A percentile compares a stretch with the other conserved stretches of the same genome.
These are phyloP conservation scores for Channa maculata DNA, from an alignment of 2,113 vertebrate genomes.

Conservation along the genomic window DNA sequence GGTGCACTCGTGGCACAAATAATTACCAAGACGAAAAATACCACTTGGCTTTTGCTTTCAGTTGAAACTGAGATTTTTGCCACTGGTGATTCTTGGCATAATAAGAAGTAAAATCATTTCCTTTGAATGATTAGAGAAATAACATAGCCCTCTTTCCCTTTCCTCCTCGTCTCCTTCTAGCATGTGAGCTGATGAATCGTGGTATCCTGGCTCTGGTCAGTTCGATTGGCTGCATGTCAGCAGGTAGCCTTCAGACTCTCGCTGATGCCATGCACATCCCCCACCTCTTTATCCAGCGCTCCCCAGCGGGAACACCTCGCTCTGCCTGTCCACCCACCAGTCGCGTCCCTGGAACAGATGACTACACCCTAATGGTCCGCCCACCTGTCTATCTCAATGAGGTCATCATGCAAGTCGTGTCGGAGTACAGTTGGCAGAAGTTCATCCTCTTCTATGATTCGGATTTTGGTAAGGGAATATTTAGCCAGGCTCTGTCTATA, in stretches of 20 bases:
- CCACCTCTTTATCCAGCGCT: slow-evolving; percentile 96
- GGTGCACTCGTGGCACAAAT: slow-evolving; percentile 9
- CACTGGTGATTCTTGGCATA: neutral
- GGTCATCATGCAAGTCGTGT: slow-evolving; percentile 95
- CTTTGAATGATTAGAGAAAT: slow-evolving; percentile 17
- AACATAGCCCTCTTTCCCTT: slow-evolving; percentile 3
- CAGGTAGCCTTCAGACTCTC: slow-evolving; percentile 93
- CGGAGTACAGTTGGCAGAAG: slow-evolving; percentile 98
- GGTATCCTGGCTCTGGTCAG: slow-evolving; percentile 98
- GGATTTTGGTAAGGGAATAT: slow-evolving; percentile 88
- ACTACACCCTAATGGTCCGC: slow-evolving; percentile 97
- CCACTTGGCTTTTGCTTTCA: neutral
- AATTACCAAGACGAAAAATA: slow-evolving; percentile 4
- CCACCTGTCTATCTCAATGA: slow-evolving; percentile 96
- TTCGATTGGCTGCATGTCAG: slow-evolving; percentile 97
- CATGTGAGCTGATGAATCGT: slow-evolving; percentile 98
- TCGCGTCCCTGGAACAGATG: slow-evolving; percentile 87
- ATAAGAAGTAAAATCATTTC: neutral
- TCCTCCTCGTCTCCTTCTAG: slow-evolving; percentile 78
- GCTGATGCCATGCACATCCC: slow-evolving; percentile 99
- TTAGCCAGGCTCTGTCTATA: neutral
- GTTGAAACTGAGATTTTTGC: neutral
- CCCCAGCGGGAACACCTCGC: slow-evolving; percentile 89
- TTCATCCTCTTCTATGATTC: slow-evolving; percentile 98
- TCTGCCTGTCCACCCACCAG: slow-evolving; percentile 90